Evolutionary conservation across 1,140 invertebrate genomes (phyloP).

Genomic region (Zaprionus capensis): DNA sequence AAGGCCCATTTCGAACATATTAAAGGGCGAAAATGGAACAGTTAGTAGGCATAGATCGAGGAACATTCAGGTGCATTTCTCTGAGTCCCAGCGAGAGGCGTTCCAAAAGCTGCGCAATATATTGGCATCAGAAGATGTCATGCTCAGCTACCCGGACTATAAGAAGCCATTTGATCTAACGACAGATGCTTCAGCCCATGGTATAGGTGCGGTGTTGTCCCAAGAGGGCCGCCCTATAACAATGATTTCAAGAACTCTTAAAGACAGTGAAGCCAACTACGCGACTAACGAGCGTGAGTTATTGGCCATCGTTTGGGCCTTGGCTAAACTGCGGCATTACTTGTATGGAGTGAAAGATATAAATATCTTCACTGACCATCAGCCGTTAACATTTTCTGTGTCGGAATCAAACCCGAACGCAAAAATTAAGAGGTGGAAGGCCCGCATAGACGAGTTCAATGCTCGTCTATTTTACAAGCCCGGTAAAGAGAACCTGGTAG

Average conservation of each 20-base stretch:
- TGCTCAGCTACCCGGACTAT: background rate
- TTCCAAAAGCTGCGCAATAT: slow-evolving; percentile 47
- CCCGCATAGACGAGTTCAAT: slow-evolving; percentile 24
- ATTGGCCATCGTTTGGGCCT: slow-evolving; percentile 1
- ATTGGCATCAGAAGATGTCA: too few relatives aligned
- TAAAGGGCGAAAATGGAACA: slow-evolving; percentile 30
- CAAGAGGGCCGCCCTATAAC: background rate
- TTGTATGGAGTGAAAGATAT: too few relatives aligned
- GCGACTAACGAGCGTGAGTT: background rate
- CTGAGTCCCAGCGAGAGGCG: slow-evolving; percentile 46
- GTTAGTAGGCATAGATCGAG: slow-evolving; percentile 20
- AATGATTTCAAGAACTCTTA: background rate
- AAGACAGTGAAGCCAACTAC: slow-evolving; percentile 8
- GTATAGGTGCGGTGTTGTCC: background rate
- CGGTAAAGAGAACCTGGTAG: slow-evolving; percentile 64
- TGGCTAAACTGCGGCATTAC: background rate
- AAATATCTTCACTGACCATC: slow-evolving; percentile 27
- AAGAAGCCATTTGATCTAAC: background rate
- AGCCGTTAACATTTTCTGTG: slow-evolving; percentile 19
- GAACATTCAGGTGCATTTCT: slow-evolving; percentile 13
- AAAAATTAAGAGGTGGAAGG: slow-evolving; percentile 34
- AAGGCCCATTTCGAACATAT: background rate
- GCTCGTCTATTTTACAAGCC: slow-evolving; percentile 64
- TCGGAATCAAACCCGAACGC: slow-evolving; percentile 42
- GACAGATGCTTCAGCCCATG: background rate